Evolutionary conservation across 2,888 invertebrate genomes (phyloP).

Genomic region (Acholoe squamosa): DNA sequence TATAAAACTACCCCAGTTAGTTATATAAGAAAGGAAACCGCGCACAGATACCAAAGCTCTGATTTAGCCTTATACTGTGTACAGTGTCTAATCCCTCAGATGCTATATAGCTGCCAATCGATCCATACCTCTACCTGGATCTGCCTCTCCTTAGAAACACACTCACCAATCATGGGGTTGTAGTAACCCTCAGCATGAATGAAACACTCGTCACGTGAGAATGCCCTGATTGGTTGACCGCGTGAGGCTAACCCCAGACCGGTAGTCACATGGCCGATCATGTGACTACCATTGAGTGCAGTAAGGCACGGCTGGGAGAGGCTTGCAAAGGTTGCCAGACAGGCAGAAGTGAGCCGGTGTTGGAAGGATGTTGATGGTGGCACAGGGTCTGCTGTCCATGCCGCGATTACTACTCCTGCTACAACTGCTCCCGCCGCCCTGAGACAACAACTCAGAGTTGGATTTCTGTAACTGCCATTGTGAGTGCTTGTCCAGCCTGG

Average conservation of each 20-base stretch:
- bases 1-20: too few species aligned
- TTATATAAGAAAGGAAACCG: too few species aligned
- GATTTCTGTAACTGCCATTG: background rate
- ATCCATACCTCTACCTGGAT: background rate
- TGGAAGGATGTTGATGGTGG: conserved; percentile 35
- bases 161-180: conserved; percentile 13
- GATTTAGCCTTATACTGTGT: too few species aligned
- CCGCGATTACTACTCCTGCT: conserved; percentile 2
- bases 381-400: conserved; percentile 39
- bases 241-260: background rate
- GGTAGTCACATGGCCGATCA: conserved; percentile 28
- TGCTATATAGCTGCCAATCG: background rate
- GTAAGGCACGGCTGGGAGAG: background rate
- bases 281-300: conserved; percentile 48
- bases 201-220: background rate
- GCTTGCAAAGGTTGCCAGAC: background rate
- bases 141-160: conserved; percentile 13
- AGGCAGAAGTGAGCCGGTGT: background rate
- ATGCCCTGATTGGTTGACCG: conserved; percentile 12
- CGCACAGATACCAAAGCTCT: too few species aligned
- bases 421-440: background rate
- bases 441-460: conserved; percentile 10
- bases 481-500: background rate
- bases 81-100: too few species aligned
- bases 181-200: conserved; percentile 49